Percentiles rank a stretch among this genome's conserved stretches.
phyloP scores from a whole-genome alignment of 2,797 vertebrate species.

The Paramormyrops hopkinsi region DNA sequence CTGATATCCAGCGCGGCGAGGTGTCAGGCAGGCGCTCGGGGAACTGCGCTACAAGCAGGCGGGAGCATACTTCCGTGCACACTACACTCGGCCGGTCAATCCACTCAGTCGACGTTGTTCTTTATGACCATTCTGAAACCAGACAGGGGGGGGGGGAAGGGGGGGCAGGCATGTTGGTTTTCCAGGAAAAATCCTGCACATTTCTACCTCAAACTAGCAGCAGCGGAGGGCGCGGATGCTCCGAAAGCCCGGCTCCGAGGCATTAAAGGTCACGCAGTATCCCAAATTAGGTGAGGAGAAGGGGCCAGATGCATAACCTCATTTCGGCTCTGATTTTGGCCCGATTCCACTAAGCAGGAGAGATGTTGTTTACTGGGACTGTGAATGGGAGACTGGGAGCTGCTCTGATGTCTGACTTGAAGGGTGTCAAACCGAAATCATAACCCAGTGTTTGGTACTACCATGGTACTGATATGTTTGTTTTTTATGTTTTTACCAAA shows the following conservation, averaged over 20 bases:
- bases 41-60: background rate
- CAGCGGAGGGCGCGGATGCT: background rate
- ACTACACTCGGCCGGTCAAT: conserved; percentile 1
- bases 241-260: background rate
- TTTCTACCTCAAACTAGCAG: background rate
- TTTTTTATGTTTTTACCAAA: background rate
- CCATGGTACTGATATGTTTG: background rate
- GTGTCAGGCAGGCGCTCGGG: conserved; percentile 19
- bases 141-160: background rate
- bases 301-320: background rate
- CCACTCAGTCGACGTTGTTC: background rate
- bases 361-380: background rate
- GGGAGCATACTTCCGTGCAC: background rate
- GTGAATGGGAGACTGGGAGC: background rate
- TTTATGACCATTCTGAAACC: conserved; percentile 9
- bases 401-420: background rate
- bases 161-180: background rate
- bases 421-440: background rate
- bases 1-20: conserved; percentile 16
- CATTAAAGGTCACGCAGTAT: background rate
- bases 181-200: background rate
- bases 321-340: background rate
- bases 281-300: background rate
- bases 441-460: background rate
- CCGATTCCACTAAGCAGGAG: background rate